phyloP scores from a whole-genome alignment of 1,140 invertebrate genomes.

The Araneus ventricosus region DNA sequence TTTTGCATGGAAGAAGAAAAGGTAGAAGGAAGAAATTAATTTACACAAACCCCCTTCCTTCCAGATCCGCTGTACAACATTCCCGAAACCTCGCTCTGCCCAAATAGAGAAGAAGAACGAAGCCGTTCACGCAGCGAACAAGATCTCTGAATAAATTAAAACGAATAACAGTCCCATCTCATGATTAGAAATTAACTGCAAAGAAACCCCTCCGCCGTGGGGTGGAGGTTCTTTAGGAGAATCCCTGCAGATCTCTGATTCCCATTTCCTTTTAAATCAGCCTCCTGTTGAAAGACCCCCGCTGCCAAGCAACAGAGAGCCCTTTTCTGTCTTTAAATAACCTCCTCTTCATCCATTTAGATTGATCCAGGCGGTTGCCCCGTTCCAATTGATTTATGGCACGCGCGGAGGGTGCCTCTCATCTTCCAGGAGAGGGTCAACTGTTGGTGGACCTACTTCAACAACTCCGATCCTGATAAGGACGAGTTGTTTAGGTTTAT shows the following conservation, averaged over 20 bases:
- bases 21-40: no score
- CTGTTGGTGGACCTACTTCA: not conserved
- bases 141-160: conserved; percentile 5
- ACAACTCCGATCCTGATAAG: not conserved
- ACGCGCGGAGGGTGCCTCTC: not conserved
- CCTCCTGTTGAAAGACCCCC: conserved; percentile 26
- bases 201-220: not conserved
- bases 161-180: not conserved
- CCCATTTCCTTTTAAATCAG: conserved; percentile 52
- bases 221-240: not conserved
- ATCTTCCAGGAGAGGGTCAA: not conserved
- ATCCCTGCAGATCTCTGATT: not conserved
- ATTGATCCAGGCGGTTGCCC: not conserved
- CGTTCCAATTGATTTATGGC: not conserved
- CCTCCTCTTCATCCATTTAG: not conserved
- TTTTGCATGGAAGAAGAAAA: not conserved
- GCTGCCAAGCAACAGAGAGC: not conserved
- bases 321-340: conserved; percentile 43
- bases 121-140: not conserved
- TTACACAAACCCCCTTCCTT: not conserved
- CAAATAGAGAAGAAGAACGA: not conserved
- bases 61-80: not conserved
- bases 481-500: not conserved
- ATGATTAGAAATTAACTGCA: conserved; percentile 26
- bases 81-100: not conserved